Evolutionary conservation across 2,797 vertebrate genomes (phyloP).

Genomic region (Nyctibius grandis): DNA sequence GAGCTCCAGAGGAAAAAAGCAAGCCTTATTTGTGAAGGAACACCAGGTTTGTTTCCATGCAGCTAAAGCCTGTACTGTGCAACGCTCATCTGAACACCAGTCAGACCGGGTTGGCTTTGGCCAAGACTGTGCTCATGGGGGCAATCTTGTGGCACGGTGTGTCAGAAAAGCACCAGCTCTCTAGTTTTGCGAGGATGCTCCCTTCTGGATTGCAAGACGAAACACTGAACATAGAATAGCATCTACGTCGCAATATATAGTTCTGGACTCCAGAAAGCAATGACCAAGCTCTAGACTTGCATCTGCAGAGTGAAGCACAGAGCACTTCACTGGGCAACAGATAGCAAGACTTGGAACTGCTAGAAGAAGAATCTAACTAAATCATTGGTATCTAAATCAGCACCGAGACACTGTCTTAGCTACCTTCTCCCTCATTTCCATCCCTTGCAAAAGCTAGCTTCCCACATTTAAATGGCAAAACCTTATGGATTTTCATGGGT

Average conservation of each 20-base stretch:
- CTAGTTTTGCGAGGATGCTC: neutral
- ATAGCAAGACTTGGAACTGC: neutral
- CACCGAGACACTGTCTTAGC: neutral
- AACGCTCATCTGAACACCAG: neutral
- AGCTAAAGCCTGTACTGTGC: neutral
- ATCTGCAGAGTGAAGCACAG: neutral
- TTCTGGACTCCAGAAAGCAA: neutral
- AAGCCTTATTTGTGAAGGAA: neutral
- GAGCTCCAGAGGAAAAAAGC: neutral
- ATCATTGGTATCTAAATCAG: neutral
- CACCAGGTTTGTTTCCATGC: neutral
- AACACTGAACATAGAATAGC: neutral
- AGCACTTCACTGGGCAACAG: neutral
- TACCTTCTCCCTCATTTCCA: neutral
- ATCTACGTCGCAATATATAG: neutral
- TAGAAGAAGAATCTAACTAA: neutral
- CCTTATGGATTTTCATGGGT: rapidly evolving
- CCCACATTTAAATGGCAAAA: neutral
- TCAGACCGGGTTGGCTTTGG: neutral
- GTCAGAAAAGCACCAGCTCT: neutral
- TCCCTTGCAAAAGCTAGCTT: neutral
- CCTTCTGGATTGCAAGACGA: neutral
- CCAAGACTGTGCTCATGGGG: neutral
- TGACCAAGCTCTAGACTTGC: neutral
- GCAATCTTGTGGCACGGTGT: neutral